Base-by-base conservation (phyloP, 1,140 invertebrate species). In the Gryllus bimaculatus region DNA sequence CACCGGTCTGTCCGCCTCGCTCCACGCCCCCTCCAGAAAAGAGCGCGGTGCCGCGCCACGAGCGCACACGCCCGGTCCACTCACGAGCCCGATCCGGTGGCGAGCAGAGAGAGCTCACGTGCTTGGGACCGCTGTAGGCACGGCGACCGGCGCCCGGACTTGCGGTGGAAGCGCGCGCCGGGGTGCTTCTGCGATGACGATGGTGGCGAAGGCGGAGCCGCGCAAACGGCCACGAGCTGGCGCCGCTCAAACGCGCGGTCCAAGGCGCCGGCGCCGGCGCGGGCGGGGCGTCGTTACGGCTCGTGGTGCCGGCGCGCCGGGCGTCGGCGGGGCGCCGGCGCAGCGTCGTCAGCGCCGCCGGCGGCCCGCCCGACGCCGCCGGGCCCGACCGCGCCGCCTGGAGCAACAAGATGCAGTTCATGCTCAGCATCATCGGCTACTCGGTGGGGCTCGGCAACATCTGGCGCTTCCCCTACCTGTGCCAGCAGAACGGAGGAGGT, bases 401-500 rank as follows among this genome's bases (percentile, higher is more conserved):
- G 93, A 92, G 91, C 74, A 91, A 92, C 74, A 96, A 96, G 84
- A 90, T 95, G 87, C 95, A 97, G 86, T 97, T 96, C 85, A 94
- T 96, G 86, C 89, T 97, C 81, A 94, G 93, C 81, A 95, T 96
- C 85, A 95, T 96, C 77, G 94, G 95, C 1, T 96, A 95, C 85
- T 95, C 94, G 73, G 94, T 97, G 8, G 95, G 95, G 0, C 89
- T 98, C 26, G 96, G 95, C 20, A 97, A 97, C 85, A 96, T 98
- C 75, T 98, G 96, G 96, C 90, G 96, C 83, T 98, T 98, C 88
- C 96, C 96, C 12, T 98, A 97, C 84, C 87, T 98, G 78, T 96
- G 95, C 83, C 96, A 97, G 87, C 93, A 96, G 85, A 97, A 98
- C 86, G 96, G 96, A 75, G 96, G 96, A 86, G 96, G 95, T 96